These are phyloP conservation scores for Gasterosteus aculeatus DNA, from an alignment of 2,113 vertebrate species.

Conservation along the genomic window DNA sequence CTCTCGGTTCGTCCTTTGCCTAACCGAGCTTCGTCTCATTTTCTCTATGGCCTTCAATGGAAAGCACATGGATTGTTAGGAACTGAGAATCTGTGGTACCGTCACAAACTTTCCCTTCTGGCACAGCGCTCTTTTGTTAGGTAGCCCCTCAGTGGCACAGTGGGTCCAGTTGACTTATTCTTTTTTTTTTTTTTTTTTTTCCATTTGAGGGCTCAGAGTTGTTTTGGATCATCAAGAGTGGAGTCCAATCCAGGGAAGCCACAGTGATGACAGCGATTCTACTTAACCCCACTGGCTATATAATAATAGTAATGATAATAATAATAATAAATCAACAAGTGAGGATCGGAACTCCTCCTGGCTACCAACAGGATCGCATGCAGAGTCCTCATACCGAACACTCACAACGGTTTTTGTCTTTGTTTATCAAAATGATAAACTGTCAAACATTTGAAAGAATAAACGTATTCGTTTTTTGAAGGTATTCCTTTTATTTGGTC, in stretches of 20 bases:
- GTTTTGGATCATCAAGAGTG: conserved; percentile 31
- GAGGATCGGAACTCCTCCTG: conserved; percentile 20
- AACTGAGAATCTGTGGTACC: conserved; percentile 68
- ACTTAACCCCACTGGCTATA: background rate
- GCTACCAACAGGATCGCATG: conserved; percentile 29
- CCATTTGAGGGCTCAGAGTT: background rate
- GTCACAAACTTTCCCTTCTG: conserved; percentile 73
- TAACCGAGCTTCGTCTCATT: conserved; percentile 65
- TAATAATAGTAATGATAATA: too few relatives aligned
- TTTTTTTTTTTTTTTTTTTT: conserved; percentile 27
- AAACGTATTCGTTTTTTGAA: background rate
- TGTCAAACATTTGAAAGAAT: background rate
- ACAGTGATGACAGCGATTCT: conserved; percentile 29
- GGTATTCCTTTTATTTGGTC: background rate
- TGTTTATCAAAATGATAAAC: background rate
- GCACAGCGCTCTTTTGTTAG: conserved; percentile 58
- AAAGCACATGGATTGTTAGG: conserved; percentile 76
- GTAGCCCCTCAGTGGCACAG: conserved; percentile 48
- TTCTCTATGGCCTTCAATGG: conserved; percentile 70
- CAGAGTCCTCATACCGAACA: background rate
- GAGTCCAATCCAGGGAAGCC: conserved; percentile 19
- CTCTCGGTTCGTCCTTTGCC: conserved; percentile 47
- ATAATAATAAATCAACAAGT: background rate
- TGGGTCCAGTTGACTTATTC: conserved; percentile 35
- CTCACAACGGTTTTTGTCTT: too few relatives aligned